A percentile compares a stretch with the other conserved stretches of the same genome.
phyloP scores from a whole-genome alignment of 2,888 invertebrate species.

The Drosophila diplacantha region DNA sequence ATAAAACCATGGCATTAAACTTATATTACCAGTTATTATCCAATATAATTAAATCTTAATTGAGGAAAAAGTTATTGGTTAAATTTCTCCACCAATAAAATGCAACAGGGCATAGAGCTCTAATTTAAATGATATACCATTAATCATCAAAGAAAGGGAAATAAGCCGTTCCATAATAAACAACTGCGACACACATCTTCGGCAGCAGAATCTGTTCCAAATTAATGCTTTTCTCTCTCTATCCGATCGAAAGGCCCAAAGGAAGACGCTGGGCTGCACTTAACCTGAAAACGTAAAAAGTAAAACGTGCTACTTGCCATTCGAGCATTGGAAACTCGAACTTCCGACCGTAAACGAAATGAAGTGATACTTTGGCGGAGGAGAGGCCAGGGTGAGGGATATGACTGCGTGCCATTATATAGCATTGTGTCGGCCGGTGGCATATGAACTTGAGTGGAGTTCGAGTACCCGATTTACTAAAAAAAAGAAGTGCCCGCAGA shows the following conservation, averaged over 20 bases:
- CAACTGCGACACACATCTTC: slow-evolving; percentile 40
- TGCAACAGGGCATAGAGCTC: slow-evolving; percentile 42
- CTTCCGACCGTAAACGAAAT: slow-evolving; percentile 52
- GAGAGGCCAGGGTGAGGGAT: slow-evolving; percentile 27
- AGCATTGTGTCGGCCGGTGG: slow-evolving; percentile 40
- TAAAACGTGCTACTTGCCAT: slow-evolving; percentile 22
- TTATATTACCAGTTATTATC: background rate
- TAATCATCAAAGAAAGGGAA: slow-evolving; percentile 11
- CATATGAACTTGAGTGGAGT: slow-evolving; percentile 66
- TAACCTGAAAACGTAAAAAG: slow-evolving; percentile 49
- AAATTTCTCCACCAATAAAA: slow-evolving; percentile 22
- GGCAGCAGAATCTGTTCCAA: slow-evolving; percentile 50
- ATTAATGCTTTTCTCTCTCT: slow-evolving; percentile 41
- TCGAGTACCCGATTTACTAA: slow-evolving; percentile 33
- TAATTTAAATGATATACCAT: slow-evolving; percentile 23
- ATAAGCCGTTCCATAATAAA: slow-evolving; percentile 39
- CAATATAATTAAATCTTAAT: background rate
- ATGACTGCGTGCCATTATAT: slow-evolving; percentile 63
- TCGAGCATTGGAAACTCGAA: slow-evolving; percentile 55
- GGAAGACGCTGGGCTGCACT: slow-evolving; percentile 21
- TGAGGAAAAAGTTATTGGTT: background rate
- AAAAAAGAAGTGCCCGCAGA: slow-evolving; percentile 19
- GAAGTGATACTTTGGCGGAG: slow-evolving; percentile 46
- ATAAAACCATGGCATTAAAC: background rate
- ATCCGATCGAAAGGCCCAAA: slow-evolving; percentile 30